These are phyloP conservation scores for Pantherophis vulpinus DNA, from an alignment of 2,797 vertebrate genomes.

Conservation along the genomic window DNA sequence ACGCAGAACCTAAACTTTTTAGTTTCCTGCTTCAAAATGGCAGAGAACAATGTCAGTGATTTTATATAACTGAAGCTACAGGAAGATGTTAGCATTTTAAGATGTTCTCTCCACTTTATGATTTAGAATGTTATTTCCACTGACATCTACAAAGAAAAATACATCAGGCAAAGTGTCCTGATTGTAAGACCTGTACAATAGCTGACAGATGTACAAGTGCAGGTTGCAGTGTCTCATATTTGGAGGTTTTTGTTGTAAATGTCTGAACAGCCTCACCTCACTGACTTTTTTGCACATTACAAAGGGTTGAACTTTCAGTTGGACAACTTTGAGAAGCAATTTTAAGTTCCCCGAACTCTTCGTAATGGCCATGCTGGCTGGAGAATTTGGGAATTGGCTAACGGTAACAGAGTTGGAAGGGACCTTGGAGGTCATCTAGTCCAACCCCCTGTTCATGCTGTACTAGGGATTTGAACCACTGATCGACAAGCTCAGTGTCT, in stretches of 20 bases:
- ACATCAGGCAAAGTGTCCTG: neutral
- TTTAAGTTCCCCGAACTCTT: neutral
- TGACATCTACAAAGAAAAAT: neutral
- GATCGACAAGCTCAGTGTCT: too few species aligned
- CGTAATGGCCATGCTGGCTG: neutral
- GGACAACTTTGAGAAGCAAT: neutral
- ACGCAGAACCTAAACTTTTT: neutral
- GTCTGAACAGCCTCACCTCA: neutral
- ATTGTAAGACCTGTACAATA: neutral
- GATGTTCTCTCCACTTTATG: neutral
- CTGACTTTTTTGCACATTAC: neutral
- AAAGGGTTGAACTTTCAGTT: neutral
- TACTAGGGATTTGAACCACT: too few species aligned
- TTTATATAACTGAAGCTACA: neutral
- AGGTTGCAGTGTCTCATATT: neutral
- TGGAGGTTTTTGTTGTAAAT: neutral
- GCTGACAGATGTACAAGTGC: neutral
- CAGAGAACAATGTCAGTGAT: neutral
- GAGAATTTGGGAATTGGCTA: neutral
- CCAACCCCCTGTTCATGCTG: too few species aligned
- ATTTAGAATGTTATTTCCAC: neutral
- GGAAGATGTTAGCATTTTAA: neutral
- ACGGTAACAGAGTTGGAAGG: too few species aligned
- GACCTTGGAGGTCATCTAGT: too few species aligned
- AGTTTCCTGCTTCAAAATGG: neutral